Conservation (phyloP, 2,797 vertebrate species). For the Tauraco hartlaubi region DNA sequence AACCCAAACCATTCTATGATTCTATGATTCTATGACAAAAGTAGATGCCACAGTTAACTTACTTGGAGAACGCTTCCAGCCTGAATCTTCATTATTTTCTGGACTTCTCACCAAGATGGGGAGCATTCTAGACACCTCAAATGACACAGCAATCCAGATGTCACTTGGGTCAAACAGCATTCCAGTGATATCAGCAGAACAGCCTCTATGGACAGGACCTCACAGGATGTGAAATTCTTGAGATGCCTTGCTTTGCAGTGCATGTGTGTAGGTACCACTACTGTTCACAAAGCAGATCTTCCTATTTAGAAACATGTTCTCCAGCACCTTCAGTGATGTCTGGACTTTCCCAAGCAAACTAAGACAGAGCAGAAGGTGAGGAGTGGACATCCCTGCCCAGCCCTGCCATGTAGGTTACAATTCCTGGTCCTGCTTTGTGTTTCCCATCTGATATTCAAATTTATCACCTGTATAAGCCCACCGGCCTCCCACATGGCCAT, state of each 20-base stretch:
- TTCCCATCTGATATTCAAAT: background rate
- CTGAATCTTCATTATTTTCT: background rate
- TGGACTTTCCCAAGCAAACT: background rate
- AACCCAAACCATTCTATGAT: too few species aligned
- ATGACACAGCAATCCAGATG: background rate
- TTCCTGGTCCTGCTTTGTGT: background rate
- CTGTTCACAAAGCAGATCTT: background rate
- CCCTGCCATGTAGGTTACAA: background rate
- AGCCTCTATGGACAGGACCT: accelerated
- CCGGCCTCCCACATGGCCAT: background rate
- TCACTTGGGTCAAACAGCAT: background rate
- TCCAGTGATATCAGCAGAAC: background rate
- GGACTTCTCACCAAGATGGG: background rate
- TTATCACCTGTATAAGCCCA: background rate
- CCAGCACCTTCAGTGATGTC: background rate
- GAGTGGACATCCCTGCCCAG: background rate
- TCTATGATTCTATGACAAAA: background rate
- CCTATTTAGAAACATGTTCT: background rate
- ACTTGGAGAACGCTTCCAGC: background rate
- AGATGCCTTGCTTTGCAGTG: background rate
- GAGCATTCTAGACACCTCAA: background rate
- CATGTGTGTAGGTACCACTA: background rate
- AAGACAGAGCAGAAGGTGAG: background rate
- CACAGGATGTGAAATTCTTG: background rate
- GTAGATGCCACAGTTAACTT: background rate